Conservation (phyloP, 2,113 vertebrate genomes). For the Rhea pennata region DNA sequence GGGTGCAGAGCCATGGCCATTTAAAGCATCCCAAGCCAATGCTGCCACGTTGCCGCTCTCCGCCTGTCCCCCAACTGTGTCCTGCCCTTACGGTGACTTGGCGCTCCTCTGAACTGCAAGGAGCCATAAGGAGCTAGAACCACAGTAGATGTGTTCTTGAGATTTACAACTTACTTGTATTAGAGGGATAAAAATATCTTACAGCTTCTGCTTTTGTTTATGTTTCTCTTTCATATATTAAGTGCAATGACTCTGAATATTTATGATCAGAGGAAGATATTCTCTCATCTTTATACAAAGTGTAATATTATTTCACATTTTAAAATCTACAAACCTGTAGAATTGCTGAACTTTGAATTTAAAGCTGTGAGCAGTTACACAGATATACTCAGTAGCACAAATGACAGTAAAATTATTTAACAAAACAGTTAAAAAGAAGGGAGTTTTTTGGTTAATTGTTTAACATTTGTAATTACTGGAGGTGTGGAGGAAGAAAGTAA, state of each 20-base stretch:
- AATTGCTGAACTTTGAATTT: neutral
- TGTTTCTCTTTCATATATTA: neutral
- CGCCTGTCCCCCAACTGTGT: neutral
- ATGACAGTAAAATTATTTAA: neutral
- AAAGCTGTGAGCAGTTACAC: neutral
- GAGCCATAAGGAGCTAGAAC: neutral
- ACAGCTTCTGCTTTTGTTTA: neutral
- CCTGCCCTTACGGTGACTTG: neutral
- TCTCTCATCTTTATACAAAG: neutral
- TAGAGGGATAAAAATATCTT: neutral
- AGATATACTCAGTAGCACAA: neutral
- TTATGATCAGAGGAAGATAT: neutral
- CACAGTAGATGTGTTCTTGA: neutral
- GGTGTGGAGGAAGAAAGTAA: neutral
- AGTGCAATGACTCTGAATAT: neutral
- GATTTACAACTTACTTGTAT: neutral
- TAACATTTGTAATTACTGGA: neutral
- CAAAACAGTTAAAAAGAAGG: neutral
- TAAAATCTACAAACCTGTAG: neutral
- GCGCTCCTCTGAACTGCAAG: neutral
- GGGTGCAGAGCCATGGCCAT: rapidly evolving
- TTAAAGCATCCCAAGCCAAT: neutral
- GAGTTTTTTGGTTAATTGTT: neutral
- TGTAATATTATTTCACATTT: neutral
- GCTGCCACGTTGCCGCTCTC: neutral